These are phyloP conservation scores for Hyperoodon ampullatus DNA, from an alignment of 2,113 vertebrate genomes.

Conservation along the genomic window DNA sequence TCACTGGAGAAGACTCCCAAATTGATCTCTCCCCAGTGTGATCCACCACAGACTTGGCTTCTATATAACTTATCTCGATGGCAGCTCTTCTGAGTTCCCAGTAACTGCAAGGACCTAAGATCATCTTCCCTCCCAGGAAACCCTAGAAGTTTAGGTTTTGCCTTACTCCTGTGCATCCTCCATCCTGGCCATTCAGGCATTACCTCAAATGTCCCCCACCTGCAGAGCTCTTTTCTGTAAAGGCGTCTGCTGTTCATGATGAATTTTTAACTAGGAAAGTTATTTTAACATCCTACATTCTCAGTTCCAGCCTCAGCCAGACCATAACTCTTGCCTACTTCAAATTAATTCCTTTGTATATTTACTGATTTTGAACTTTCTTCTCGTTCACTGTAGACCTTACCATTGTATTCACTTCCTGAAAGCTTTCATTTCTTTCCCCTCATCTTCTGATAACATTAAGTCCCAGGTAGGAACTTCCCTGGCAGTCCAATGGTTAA, in stretches of 20 bases:
- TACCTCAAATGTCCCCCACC: background rate
- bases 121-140: background rate
- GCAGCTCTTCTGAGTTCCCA: background rate
- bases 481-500: too few relatives aligned
- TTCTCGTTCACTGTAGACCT: background rate
- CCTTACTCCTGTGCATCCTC: background rate
- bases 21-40: background rate
- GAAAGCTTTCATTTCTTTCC: background rate
- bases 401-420: background rate
- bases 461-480: background rate
- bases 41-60: background rate
- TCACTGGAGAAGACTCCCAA: background rate
- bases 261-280: background rate
- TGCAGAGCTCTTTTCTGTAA: background rate
- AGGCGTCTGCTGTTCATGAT: background rate
- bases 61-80: background rate
- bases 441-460: background rate
- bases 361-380: slow-evolving; percentile 9
- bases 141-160: background rate
- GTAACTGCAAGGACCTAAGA: background rate
- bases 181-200: background rate
- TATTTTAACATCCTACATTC: background rate
- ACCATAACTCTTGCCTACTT: background rate
- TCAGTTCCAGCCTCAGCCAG: background rate
- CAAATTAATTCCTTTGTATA: background rate